These are phyloP conservation scores for Escarpia spicata DNA, from an alignment of 2,888 invertebrate genomes.

Conservation along the genomic window DNA sequence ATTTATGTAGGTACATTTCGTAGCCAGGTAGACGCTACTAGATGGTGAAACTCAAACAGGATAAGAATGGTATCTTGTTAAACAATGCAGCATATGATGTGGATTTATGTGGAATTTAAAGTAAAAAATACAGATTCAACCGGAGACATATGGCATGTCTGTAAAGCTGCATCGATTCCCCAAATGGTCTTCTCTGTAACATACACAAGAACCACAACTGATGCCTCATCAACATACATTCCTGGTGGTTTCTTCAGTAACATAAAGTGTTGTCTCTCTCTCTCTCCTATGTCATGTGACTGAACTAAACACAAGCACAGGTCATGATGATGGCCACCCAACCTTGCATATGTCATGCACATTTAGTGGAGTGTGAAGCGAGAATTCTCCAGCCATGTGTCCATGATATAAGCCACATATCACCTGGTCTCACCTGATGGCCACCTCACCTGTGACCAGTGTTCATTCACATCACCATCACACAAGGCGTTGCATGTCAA, in stretches of 20 bases:
- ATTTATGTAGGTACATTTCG: no score
- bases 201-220: neutral
- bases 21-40: no score
- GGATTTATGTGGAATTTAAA: no score
- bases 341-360: neutral
- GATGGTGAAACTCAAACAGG: no score
- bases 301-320: neutral
- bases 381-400: neutral
- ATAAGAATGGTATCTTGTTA: no score
- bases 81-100: no score
- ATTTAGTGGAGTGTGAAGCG: neutral
- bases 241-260: neutral
- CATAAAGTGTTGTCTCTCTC: neutral
- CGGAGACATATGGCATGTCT: no score
- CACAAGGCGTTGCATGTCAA: neutral
- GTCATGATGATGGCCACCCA: neutral
- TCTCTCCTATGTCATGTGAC: neutral
- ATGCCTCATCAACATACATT: neutral
- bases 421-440: neutral
- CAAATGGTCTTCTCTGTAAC: neutral
- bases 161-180: neutral
- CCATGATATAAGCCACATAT: neutral
- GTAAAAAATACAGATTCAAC: no score
- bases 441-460: neutral
- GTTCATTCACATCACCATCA: neutral